Conservation (phyloP, 2,888 invertebrate genomes). For the Fragum fragum region DNA sequence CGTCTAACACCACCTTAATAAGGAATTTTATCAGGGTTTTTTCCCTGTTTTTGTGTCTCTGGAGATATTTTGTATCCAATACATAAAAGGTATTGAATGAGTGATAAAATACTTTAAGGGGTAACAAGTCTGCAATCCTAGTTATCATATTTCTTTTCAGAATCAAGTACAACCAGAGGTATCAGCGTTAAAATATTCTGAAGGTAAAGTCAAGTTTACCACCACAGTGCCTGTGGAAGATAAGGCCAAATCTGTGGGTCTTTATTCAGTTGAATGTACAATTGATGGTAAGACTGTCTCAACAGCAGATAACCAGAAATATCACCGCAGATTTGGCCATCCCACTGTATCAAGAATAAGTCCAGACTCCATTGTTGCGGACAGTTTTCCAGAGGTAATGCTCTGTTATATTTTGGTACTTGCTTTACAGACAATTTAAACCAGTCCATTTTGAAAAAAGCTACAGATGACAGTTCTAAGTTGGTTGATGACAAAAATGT, state of each 20-base stretch:
- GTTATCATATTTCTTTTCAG: neutral
- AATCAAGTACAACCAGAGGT: slow-evolving; percentile 7
- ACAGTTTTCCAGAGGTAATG: slow-evolving; percentile 1
- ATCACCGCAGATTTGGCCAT: neutral
- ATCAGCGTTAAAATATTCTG: neutral
- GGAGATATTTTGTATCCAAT: too few relatives aligned
- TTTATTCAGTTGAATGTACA: neutral
- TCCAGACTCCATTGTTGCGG: neutral
- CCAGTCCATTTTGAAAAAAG: too few relatives aligned
- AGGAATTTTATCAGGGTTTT: too few relatives aligned
- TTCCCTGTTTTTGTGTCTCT: too few relatives aligned
- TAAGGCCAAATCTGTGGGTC: neutral
- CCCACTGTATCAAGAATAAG: neutral
- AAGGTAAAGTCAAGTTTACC: neutral
- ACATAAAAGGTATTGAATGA: too few relatives aligned
- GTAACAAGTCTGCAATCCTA: too few relatives aligned
- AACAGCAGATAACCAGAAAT: neutral
- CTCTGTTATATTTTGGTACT: too few relatives aligned
- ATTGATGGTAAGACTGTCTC: slow-evolving; percentile 6
- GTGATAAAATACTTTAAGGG: too few relatives aligned
- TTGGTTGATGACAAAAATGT: too few relatives aligned
- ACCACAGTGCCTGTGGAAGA: neutral
- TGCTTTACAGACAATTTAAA: too few relatives aligned
- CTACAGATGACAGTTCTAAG: too few relatives aligned
- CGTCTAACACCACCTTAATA: too few relatives aligned